These are phyloP conservation scores for Diadegma fenestrale DNA, from an alignment of 2,888 invertebrate species.

Conservation along the genomic window DNA sequence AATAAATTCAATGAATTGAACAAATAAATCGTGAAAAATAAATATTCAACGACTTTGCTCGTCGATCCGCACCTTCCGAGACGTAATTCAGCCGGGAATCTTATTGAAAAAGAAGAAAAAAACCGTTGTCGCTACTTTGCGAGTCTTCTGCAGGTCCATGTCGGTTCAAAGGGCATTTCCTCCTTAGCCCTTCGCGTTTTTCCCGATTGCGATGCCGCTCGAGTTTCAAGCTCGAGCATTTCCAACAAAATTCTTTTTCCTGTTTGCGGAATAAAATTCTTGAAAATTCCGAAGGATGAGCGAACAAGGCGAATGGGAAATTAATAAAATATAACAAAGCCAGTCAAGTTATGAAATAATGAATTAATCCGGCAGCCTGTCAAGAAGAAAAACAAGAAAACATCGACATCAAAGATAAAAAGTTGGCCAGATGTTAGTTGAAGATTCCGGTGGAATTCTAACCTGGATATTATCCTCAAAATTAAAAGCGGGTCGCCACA, in stretches of 20 bases:
- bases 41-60: not conserved
- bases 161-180: slow-evolving; percentile 43
- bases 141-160: slow-evolving; percentile 44
- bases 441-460: not conserved
- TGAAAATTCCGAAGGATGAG: not conserved
- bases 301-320: not conserved
- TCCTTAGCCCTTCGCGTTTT: slow-evolving; percentile 19
- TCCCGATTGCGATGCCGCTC: slow-evolving; percentile 20
- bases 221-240: slow-evolving; percentile 40
- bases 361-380: not conserved
- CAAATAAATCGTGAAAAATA: not conserved
- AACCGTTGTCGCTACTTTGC: slow-evolving; percentile 33
- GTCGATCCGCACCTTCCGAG: not conserved
- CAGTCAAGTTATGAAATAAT: not conserved
- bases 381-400: not conserved
- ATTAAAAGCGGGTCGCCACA: not conserved
- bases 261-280: not conserved
- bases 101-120: not conserved
- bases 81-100: not conserved
- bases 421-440: not conserved
- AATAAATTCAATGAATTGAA: not conserved
- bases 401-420: not conserved
- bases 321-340: not conserved
- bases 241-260: slow-evolving; percentile 19
- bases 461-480: not conserved